Conservation (phyloP, 2,888 invertebrate species). For the Acleris cristana region DNA sequence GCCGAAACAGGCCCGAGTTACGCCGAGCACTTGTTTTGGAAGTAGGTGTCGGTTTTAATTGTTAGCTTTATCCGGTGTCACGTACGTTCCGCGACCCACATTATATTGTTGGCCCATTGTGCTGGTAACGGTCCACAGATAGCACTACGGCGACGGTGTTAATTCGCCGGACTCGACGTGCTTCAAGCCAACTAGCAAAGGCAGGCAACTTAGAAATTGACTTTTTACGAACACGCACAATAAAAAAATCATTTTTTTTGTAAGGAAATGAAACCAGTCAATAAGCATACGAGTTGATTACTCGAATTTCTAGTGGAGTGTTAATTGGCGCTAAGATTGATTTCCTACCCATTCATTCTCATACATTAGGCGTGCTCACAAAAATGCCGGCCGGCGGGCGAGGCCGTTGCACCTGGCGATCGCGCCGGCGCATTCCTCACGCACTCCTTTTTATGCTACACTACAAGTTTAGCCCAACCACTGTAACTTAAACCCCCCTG, state of each 20-base stretch:
- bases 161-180: constrained; percentile 49
- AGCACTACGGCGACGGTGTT: constrained; percentile 58
- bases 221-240: neutral
- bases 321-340: constrained; percentile 49
- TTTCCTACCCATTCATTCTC: constrained; percentile 63
- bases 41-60: constrained; percentile 68
- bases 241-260: neutral
- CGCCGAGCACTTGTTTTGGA: constrained; percentile 50
- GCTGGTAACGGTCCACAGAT: constrained; percentile 66
- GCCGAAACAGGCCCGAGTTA: constrained; percentile 25
- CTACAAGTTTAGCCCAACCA: constrained; percentile 69
- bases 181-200: constrained; percentile 6
- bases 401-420: constrained; percentile 81
- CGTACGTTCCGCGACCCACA: constrained; percentile 72
- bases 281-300: constrained; percentile 30
- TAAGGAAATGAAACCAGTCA: constrained; percentile 12
- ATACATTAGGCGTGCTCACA: constrained; percentile 70
- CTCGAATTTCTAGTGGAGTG: constrained; percentile 41
- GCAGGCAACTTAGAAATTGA: constrained; percentile 8
- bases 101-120: constrained; percentile 75
- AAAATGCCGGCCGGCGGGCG: constrained; percentile 73
- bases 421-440: constrained; percentile 78
- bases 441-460: constrained; percentile 80
- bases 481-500: constrained; percentile 55
- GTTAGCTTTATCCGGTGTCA: constrained; percentile 70